Base-by-base conservation (phyloP, 2,113 vertebrate species). In the Dicentrarchus labrax region DNA sequence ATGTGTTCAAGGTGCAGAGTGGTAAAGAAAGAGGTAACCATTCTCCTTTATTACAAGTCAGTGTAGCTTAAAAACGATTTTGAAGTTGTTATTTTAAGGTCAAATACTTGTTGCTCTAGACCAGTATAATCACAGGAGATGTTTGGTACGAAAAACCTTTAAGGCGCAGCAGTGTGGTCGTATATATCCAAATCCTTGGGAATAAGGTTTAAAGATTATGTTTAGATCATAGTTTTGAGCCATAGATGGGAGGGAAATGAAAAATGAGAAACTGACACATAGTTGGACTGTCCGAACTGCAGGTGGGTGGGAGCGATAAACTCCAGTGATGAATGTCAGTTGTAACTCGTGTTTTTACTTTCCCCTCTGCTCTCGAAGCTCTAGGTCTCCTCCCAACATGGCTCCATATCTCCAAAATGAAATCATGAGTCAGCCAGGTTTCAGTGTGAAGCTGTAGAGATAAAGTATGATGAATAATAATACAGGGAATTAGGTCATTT, bases 211-310 rank as follows among this genome's bases (percentile, higher is more conserved):
- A 16, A 70, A 56, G 36, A 50, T 0, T 6, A 15, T 2, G 10
- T 72, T 72, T n/a, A 8, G 57, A 68, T 74, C 38, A 41, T 54
- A 13, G 16, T 72, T 24, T 53, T 3, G 15, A 82, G 51, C 21
- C 62, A 50, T 68, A 82, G 72, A 80, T 75, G 62, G 69, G 45
- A 75, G 47, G 48, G 72, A 71, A n/a, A 22, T 56, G 36, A 38
- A 54, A 19, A 41, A 24, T 57, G 39, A 83, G 60, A 85, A 67
- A 60, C 53, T 22, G 70, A 45, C 70, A 5, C 51, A 59, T 9
- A 60, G 47, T 11, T 68, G 56, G 30, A 73, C 16, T 17, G 24
- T 66, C 22, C 43, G 16, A 13, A 9, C 39, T 64, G 53, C 79
- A 41, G 64, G 72, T 70, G 67, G 76, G 13, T 48, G 64, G 13